Conservation (phyloP, 2,888 invertebrate genomes). For the Ceraclea dissimilis region DNA sequence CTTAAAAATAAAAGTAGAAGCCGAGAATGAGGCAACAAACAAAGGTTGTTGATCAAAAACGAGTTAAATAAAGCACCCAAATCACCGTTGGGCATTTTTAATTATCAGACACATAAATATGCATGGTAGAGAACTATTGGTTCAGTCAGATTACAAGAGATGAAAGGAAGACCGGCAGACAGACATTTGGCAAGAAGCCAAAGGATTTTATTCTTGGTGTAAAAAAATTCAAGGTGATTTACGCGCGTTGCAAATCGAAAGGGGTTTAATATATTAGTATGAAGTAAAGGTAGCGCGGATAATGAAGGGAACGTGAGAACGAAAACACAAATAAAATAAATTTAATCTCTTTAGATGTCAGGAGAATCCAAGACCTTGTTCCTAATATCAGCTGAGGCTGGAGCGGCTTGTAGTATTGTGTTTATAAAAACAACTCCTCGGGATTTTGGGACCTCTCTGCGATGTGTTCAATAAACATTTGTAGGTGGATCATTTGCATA, state of each 20-base stretch:
- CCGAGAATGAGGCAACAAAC: conserved; percentile 2
- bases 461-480: too few species aligned
- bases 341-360: conserved; percentile 11
- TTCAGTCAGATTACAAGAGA: conserved; percentile 16
- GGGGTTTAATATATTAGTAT: conserved; percentile 6
- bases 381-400: neutral
- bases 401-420: too few species aligned
- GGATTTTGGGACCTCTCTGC: too few species aligned
- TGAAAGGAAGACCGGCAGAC: conserved; percentile 18
- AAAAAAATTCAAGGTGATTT: conserved; percentile 14
- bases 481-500: too few species aligned
- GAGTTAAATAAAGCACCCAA: conserved; percentile 22
- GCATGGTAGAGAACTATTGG: conserved; percentile 19
- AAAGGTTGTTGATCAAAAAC: conserved; percentile 17
- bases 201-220: conserved; percentile 14
- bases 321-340: conserved; percentile 12
- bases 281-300: conserved; percentile 8
- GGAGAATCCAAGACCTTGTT: neutral
- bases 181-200: conserved; percentile 20
- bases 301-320: conserved; percentile 15
- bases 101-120: conserved; percentile 24
- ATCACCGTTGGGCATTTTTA: conserved; percentile 23
- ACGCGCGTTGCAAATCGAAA: conserved; percentile 12
- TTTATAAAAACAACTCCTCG: too few species aligned
- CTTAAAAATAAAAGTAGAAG: too few species aligned